Percentiles rank a stretch among this genome's conserved stretches.
These are phyloP conservation scores for Dolichallabes microphthalmus DNA, from an alignment of 2,113 vertebrate species.

Conservation along the genomic window DNA sequence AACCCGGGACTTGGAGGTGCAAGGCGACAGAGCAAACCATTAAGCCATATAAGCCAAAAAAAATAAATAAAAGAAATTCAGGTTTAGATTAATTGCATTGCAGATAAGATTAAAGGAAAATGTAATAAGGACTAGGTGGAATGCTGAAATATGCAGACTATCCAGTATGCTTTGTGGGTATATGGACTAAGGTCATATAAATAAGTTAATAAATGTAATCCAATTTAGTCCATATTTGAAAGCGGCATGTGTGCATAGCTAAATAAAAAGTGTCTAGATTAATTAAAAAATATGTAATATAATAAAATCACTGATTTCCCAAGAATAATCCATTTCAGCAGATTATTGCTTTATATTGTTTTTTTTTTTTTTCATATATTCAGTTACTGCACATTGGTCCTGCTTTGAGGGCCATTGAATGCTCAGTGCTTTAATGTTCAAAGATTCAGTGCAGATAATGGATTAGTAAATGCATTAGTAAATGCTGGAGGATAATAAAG, in stretches of 20 bases:
- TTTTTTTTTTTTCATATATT: not conserved
- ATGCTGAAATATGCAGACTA: not conserved
- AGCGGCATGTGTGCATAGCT: not conserved
- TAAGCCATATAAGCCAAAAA: too few species aligned
- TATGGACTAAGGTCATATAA: too few species aligned
- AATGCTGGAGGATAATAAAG: constrained; percentile 12
- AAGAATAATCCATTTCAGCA: not conserved
- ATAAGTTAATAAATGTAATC: constrained; percentile 13
- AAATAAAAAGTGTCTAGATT: constrained; percentile 5
- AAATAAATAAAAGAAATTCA: not conserved
- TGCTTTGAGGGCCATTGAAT: not conserved
- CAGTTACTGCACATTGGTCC: constrained; percentile 14
- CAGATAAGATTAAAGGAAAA: not conserved
- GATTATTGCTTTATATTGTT: not conserved
- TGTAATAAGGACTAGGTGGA: not conserved
- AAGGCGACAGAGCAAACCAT: too few species aligned
- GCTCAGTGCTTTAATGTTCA: not conserved
- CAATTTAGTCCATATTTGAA: not conserved
- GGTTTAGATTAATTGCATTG: not conserved
- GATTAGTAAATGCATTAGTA: constrained; percentile 11
- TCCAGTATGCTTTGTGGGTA: not conserved
- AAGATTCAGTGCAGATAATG: not conserved
- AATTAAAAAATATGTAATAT: not conserved
- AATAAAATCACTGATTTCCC: not conserved
- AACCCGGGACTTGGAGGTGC: too few species aligned